Base-by-base conservation (phyloP, 2,888 invertebrate genomes). In the Amiota mariae region DNA sequence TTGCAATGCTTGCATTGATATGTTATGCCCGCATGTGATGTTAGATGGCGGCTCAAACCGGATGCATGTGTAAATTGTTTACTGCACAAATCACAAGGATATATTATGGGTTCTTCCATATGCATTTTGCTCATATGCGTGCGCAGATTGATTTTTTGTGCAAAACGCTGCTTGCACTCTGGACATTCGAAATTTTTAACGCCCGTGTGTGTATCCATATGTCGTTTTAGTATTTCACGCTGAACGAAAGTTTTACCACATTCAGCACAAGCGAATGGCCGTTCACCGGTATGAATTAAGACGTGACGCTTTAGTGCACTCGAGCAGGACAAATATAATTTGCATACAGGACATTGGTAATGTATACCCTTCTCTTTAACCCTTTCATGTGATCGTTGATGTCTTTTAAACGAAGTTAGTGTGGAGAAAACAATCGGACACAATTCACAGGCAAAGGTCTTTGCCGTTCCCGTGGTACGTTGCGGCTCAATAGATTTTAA, bases 171-270 rank as follows among this genome's bases (percentile, higher is more conserved):
- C 0, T 91, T 90, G 82, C 95, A 95, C 76, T 90, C 89, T 0
- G 91, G 88, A 85, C 95, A 95, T 78, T 91, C 91, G 90, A 93
- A 93, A 10, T 95, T 95, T 75, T 93, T 94, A 70, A 91, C 91
- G 8, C 90, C 92, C 0, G 92, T 91, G 77, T 92, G 92, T 0
- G 91, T 91, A 87, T 93, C 92, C 82, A 91, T 88, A 87, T 94
- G 94, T 0, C 94, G 87, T 77, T 91, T 92, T 67, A 93, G 90
- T 79, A 95, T 94, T 87, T 93, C 94, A 73, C 93, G 93, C 89
- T 95, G 95, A 8, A 93, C 92, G 88, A 95, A 95, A 68, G 92
- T 92, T 76, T 92, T 91, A 59, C 91, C 91, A 80, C 94, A 94
- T 12, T 90, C 87, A 1, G 90, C 90, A 80, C 92, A 92, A 61